Evolutionary conservation across 1,140 invertebrate genomes (phyloP), one percentile per base, ranked within the genome.

Genomic region (Drosophila hydei): DNA sequence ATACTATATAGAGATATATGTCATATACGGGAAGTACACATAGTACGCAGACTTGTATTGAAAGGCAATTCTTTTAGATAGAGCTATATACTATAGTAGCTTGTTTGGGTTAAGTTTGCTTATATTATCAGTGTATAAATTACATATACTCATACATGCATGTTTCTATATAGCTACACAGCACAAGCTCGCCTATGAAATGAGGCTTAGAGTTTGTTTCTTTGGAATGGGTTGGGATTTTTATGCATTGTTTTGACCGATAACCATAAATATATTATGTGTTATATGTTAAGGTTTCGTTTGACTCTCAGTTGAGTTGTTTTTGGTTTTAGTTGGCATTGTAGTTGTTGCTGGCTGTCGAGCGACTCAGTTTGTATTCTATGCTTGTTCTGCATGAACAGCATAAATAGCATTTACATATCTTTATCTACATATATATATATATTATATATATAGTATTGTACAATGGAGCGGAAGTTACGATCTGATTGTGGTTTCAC

Each of bases 371-470:
- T 12, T 12, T 38, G 45, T 21, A 61, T 30, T 42, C 19, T 63
- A 38, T 65, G 50, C 45, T 43, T 36, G 61, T 65, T 71, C 36
- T 65, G 61, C 68, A 42, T 64, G 51, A 70, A 70, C 68, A 64
- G 47, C 64, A 71, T 64, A 64, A 63, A 52, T 14, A 62, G 48
- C 9, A 21, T 19, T 61, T 58, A 27, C 52, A 18, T 25, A 56
- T 43, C 30, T 30, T 5, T 30, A 43, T 12, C 33, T 45, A 23
- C 14, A 38, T 19, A 48, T 50, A 47, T 36, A 30, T 21, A 12
- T 23, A 40, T 23, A 50, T 36, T 16, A 3, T 59, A 42, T 16
- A 19, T 33, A 36, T 56, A 42, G n/a, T 8, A 18, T 3, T 33
- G 51, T 62, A 60, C 3, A 42, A 45, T 61, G 33, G 9, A 50